A percentile compares a stretch with the other conserved stretches of the same genome.
phyloP scores from a whole-genome alignment of 2,113 vertebrate species.

The Spheniscus mendiculus region DNA sequence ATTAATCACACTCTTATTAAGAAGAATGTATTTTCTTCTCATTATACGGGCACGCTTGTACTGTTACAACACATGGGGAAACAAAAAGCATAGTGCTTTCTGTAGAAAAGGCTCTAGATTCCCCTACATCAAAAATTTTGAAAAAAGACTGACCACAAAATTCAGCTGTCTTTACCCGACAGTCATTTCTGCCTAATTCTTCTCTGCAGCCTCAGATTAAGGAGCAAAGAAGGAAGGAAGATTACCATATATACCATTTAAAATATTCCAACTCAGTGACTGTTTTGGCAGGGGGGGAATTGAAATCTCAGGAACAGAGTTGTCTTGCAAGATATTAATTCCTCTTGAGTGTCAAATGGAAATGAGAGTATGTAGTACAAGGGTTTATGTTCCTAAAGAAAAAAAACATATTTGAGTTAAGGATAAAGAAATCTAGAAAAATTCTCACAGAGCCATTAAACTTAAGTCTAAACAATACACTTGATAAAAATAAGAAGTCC shows the following conservation, averaged over 20 bases:
- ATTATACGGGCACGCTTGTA: rapidly evolving
- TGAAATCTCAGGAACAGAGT: background rate
- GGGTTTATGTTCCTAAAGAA: background rate
- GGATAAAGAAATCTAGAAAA: background rate
- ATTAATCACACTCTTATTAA: conserved; percentile 38
- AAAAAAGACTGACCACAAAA: background rate
- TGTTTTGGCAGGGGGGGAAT: rapidly evolving
- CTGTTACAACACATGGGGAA: background rate
- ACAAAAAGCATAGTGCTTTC: background rate
- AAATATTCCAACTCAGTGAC: background rate
- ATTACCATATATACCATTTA: background rate
- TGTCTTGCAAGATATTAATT: background rate
- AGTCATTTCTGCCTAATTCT: background rate
- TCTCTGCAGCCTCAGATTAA: background rate
- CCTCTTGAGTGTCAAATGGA: background rate
- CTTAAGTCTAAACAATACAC: background rate
- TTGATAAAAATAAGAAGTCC: background rate
- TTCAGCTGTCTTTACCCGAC: background rate
- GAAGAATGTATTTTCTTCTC: background rate
- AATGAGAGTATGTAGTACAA: background rate
- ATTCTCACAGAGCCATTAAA: background rate
- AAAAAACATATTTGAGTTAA: background rate
- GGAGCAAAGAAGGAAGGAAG: background rate
- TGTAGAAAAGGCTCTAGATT: background rate
- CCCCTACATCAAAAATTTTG: background rate